A percentile compares a stretch with the other conserved stretches of the same genome.
phyloP scores from a whole-genome alignment of 2,888 invertebrate genomes.

The Sinhomidia bicolor region DNA sequence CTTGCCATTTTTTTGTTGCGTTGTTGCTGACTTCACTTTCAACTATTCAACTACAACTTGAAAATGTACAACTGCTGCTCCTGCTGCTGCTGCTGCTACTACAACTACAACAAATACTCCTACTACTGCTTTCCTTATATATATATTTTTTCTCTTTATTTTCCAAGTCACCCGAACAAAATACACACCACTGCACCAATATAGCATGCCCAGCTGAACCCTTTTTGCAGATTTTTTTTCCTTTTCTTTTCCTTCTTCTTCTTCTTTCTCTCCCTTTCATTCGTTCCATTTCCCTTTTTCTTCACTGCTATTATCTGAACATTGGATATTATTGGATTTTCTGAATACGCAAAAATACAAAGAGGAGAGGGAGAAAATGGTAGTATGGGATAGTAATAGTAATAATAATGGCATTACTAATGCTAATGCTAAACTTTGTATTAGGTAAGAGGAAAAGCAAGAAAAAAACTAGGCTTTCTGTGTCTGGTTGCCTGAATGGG shows the following conservation, averaged over 20 bases:
- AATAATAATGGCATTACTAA: constrained; percentile 5
- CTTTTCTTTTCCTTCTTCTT: constrained; percentile 27
- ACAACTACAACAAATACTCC: background rate
- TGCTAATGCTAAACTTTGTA: constrained; percentile 32
- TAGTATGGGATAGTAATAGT: background rate
- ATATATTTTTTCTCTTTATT: background rate
- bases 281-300: constrained; percentile 37
- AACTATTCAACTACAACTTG: constrained; percentile 32
- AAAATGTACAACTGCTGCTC: background rate
- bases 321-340: constrained; percentile 43
- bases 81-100: background rate
- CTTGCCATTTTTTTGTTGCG: constrained; percentile 25
- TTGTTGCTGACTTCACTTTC: constrained; percentile 39
- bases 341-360: constrained; percentile 35
- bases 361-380: background rate
- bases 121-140: background rate
- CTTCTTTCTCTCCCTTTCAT: background rate
- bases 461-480: constrained; percentile 12
- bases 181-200: background rate
- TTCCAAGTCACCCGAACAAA: constrained; percentile 21
- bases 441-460: constrained; percentile 20
- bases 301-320: constrained; percentile 31
- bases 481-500: constrained; percentile 10
- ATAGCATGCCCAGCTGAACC: constrained; percentile 31
- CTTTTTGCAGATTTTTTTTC: constrained; percentile 24